Base-by-base conservation (phyloP, 2,888 invertebrate species). In the Ornithoptera priamus region DNA sequence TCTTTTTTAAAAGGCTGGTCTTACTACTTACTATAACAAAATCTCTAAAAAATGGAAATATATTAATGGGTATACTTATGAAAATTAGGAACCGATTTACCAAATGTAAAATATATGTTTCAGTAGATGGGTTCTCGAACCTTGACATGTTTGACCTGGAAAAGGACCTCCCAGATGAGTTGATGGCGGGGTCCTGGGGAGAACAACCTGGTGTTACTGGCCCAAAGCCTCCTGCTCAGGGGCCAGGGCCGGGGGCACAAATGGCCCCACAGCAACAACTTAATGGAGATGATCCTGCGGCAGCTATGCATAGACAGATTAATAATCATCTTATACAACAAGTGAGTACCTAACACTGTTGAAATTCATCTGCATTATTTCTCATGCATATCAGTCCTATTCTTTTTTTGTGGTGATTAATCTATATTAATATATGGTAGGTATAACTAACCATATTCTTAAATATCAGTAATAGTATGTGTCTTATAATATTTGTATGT, bases 91-190 rank as follows among this genome's bases (percentile, higher is more conserved):
- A 62, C 57, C 30, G 42, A 63, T 68, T n/a, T 59, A 65, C 46
- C 59, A 67, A 67, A 62, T 59, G 67, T 60, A 24, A 46, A 65
- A 69, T 67, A 68, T 78, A 81, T 86, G 72, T 85, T 87, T 81
- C 81, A 81, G 76, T 90, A 95, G 97, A 96, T 94, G 95, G 96
- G 87, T 95, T 96, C 87, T 95, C 96, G 77, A 96, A 96, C 93
- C 95, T 95, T 75, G 96, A 96, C 85, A 96, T 97, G 94, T 96
- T 96, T 87, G 97, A 97, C 92, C 94, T 98, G 88, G 98, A 98
- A 90, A 97, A 97, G 90, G 96, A 97, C 89, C 94, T 98, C 79
- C 98, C 98, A 62, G 97, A 98, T 92, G 98, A 98, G 89, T 93
- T 98, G 76, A 96, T 97, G 89, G 94, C 95, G 70, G 94, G 95